phyloP scores from a whole-genome alignment of 2,797 vertebrate genomes.

The Muscicapa comitata region DNA sequence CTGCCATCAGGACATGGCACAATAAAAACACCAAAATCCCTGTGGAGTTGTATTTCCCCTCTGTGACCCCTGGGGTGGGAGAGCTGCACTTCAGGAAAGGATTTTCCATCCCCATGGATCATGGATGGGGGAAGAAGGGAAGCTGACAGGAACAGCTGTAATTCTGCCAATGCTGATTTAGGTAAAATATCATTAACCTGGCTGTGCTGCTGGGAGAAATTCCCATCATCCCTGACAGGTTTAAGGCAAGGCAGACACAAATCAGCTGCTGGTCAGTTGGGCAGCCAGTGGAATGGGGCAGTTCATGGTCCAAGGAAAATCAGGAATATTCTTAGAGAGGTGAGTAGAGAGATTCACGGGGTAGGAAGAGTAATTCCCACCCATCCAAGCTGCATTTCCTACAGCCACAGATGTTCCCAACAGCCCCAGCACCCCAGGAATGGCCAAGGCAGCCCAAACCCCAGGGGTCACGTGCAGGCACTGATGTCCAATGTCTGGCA shows the following conservation, averaged over 20 bases:
- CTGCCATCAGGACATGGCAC: neutral
- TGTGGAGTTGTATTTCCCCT: neutral
- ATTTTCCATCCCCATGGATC: neutral
- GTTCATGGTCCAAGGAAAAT: neutral
- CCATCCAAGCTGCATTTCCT: neutral
- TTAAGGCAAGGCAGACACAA: neutral
- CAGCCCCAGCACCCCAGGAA: neutral
- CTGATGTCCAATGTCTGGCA: neutral
- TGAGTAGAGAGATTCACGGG: neutral
- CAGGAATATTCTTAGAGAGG: neutral
- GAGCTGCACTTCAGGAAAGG: neutral
- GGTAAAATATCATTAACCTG: neutral
- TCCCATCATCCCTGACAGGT: neutral
- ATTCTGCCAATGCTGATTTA: neutral
- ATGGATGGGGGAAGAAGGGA: neutral
- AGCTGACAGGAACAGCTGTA: neutral
- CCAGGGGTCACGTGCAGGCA: no score
- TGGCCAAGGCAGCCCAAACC: neutral
- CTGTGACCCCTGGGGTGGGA: neutral
- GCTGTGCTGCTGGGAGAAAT: neutral
- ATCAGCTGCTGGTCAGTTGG: neutral
- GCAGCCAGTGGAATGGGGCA: neutral
- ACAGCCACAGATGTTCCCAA: neutral
- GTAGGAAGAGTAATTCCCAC: neutral
- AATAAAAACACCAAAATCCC: neutral